Percentiles rank a stretch among this genome's conserved stretches.
Evolutionary conservation across 2,113 vertebrate genomes (phyloP).

Genomic region (Brachyhypopomus occidentalis): DNA sequence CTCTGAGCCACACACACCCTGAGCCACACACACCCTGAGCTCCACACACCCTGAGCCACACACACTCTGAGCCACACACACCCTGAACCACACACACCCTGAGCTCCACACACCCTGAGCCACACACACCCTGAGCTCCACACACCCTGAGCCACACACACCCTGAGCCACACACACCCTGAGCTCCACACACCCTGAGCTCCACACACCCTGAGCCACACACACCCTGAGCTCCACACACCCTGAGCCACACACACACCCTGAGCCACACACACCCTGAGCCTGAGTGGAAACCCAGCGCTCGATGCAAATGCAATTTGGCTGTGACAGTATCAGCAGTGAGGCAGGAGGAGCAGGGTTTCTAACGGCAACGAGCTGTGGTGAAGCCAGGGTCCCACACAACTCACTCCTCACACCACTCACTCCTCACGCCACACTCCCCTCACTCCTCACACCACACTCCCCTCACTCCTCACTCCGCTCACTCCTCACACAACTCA

Average conservation of each 20-base stretch:
- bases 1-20: not conserved
- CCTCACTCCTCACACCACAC: too few species aligned
- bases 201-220: slow-evolving; percentile 9
- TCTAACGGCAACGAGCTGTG: not conserved
- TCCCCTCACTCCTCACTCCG: too few species aligned
- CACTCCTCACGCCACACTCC: too few species aligned
- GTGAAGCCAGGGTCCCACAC: too few species aligned
- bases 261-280: too few species aligned
- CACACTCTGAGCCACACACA: not conserved
- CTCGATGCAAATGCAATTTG: slow-evolving; percentile 27
- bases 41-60: slow-evolving; percentile 9
- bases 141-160: not conserved
- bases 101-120: not conserved
- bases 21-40: too few species aligned
- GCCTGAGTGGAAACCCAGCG: slow-evolving; percentile 1
- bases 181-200: not conserved
- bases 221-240: not conserved
- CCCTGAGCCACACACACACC: too few species aligned
- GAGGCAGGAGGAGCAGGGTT: not conserved
- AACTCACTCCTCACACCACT: too few species aligned
- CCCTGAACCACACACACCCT: too few species aligned
- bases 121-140: too few species aligned
- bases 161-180: too few species aligned
- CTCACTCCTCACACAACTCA: too few species aligned
- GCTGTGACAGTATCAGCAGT: slow-evolving; percentile 18